Evolutionary conservation across 1,140 invertebrate genomes (phyloP).

Genomic region (Drosophila teissieri): DNA sequence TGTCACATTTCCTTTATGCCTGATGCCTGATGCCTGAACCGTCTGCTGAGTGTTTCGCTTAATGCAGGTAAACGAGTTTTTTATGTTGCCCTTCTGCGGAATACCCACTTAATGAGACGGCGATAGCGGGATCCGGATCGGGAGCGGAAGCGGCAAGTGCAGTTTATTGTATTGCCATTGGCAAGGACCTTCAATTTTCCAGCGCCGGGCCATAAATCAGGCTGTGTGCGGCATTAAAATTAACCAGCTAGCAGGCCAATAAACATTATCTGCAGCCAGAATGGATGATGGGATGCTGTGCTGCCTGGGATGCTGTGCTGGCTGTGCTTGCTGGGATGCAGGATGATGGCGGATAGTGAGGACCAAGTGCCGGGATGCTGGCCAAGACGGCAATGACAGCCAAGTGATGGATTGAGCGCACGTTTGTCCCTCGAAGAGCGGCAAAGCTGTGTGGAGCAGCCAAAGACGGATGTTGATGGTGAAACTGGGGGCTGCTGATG

Average conservation of each 20-base stretch:
- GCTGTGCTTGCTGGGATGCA: background rate
- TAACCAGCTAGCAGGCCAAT: slow-evolving; percentile 80
- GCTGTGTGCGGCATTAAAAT: slow-evolving; percentile 71
- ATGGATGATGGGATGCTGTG: slow-evolving; percentile 3
- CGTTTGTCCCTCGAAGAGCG: slow-evolving; percentile 47
- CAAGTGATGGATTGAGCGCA: slow-evolving; percentile 77
- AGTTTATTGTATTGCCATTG: slow-evolving; percentile 73
- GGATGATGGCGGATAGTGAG: background rate
- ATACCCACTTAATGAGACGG: slow-evolving; percentile 69
- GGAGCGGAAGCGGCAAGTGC: slow-evolving; percentile 50
- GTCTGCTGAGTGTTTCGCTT: slow-evolving; percentile 79
- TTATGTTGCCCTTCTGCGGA: slow-evolving; percentile 54
- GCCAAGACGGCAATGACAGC: slow-evolving; percentile 74
- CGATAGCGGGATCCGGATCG: background rate
- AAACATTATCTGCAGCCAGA: slow-evolving; percentile 68
- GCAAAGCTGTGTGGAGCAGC: slow-evolving; percentile 28
- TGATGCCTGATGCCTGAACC: slow-evolving; percentile 55
- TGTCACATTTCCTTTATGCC: slow-evolving; percentile 80
- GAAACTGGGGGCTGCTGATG: slow-evolving; percentile 20
- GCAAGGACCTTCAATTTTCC: slow-evolving; percentile 62
- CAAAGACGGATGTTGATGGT: slow-evolving; percentile 65
- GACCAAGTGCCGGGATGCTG: slow-evolving; percentile 9
- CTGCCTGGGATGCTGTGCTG: background rate
- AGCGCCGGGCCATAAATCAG: slow-evolving; percentile 62
- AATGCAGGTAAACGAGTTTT: slow-evolving; percentile 82